A percentile compares a stretch with the other conserved stretches of the same genome.
phyloP scores from a whole-genome alignment of 2,797 vertebrate species.

The Coranthus polyacanthus region DNA sequence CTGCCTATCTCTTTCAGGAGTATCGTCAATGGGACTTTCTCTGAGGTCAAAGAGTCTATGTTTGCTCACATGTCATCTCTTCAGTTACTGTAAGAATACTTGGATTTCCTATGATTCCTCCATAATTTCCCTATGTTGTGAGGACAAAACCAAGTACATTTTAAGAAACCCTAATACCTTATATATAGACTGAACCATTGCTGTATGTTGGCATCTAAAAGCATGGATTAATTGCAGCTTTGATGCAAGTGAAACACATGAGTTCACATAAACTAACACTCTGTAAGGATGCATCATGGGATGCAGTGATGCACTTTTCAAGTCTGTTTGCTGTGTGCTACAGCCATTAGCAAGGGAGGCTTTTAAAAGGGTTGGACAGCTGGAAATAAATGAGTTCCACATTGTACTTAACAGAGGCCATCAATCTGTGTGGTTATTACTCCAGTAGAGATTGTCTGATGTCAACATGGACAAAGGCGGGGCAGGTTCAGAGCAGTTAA shows the following conservation, averaged over 20 bases:
- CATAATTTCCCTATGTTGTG: background rate
- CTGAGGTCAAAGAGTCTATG: constrained; percentile 96
- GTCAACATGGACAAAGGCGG: constrained; percentile 58
- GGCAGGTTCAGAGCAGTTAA: constrained; percentile 35
- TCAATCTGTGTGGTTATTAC: constrained; percentile 31
- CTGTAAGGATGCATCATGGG: background rate
- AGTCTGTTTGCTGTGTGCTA: constrained; percentile 6
- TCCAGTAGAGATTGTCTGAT: constrained; percentile 23
- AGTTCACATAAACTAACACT: constrained; percentile 3
- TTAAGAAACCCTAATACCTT: no score
- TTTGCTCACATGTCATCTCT: constrained; percentile 95
- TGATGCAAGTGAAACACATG: background rate
- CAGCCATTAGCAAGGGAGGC: constrained; percentile 7
- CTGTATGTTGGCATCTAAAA: background rate
- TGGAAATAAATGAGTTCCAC: constrained; percentile 26
- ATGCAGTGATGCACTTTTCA: background rate
- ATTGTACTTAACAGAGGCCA: constrained; percentile 23
- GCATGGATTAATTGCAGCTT: background rate
- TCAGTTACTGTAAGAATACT: constrained; percentile 94
- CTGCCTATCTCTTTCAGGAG: constrained; percentile 84
- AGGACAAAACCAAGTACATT: background rate
- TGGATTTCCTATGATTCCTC: background rate
- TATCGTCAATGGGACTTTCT: constrained; percentile 96
- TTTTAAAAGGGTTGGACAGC: constrained; percentile 26
- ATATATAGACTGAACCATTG: no score